Base-by-base conservation (phyloP, 2,888 invertebrate genomes). In the Auanema sp. region DNA sequence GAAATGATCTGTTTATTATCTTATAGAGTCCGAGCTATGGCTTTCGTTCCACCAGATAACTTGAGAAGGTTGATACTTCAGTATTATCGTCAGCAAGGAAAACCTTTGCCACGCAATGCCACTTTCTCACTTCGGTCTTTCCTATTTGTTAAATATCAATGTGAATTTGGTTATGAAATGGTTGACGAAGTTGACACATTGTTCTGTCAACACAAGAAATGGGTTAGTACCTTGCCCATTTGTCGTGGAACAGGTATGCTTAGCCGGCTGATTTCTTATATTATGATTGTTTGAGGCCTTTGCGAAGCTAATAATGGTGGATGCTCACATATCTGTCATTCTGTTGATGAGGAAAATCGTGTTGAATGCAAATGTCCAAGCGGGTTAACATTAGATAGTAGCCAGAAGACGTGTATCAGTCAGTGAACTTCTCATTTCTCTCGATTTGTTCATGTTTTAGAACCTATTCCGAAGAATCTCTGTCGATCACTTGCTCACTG, bases 21-120 rank as follows among this genome's bases (percentile, higher is more conserved):
- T 54, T 81, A 53, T 62, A 81, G 81, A 14, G 82, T 82, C 4
- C 80, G 79, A n/a, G 78, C 82, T 10, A 83, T 82, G 82, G 82
- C 82, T 1, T 82, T 81, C 60, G 82, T 82, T 10, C 80, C 82
- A 14, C 82, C 82, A 0, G 82, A 82, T 62, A 79, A 82, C 58
- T 70, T 82, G 23, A 73, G 79, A 16, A 73, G 80, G 41, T 72
- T 82, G 23, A 78, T 82, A 49, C 72, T 77, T 21, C 83, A 83
- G 53, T 82, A 81, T 72, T 82, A 83, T 57, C 76, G 82, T 14
- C 78, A 80, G 44, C 72, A 77, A 24, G 77, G 78, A 41, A 76
- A 77, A 54, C 76, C 76, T 49, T 59, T 75, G 18, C 81, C 81
- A 6, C 76, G 73, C 55, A 74, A 74, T 51, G 75, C 72, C 12